Percentiles rank a stretch among this genome's conserved stretches.
Evolutionary conservation across 1,140 invertebrate genomes (phyloP).

Genomic region (Meteorus sp.): DNA sequence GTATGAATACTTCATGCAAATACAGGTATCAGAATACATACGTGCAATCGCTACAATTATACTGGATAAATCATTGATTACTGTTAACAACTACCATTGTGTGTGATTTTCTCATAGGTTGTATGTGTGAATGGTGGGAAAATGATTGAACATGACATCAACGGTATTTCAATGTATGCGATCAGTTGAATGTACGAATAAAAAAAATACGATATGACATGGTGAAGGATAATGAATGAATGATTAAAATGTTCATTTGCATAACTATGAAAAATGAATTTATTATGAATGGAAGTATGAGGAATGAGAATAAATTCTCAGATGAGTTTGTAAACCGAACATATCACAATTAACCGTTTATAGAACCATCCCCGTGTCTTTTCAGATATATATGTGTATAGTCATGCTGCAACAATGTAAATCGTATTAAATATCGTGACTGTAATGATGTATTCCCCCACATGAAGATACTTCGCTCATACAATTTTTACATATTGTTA

Average conservation of each 20-base stretch:
- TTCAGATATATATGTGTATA: conserved; percentile 42
- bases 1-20: not conserved
- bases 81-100: not conserved
- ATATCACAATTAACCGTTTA: not conserved
- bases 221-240: too few relatives aligned
- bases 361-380: conserved; percentile 40
- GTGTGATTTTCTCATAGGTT: not conserved
- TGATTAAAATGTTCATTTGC: too few relatives aligned
- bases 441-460: not conserved
- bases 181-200: not conserved
- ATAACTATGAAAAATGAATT: too few relatives aligned
- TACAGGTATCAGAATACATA: too few relatives aligned
- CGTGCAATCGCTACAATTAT: not conserved
- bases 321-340: too few relatives aligned
- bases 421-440: conserved; percentile 8
- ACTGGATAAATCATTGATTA: not conserved
- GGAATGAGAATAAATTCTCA: too few relatives aligned
- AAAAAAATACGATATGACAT: not conserved
- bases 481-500: conserved; percentile 7
- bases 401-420: conserved; percentile 54
- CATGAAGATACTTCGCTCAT: not conserved
- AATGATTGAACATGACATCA: not conserved
- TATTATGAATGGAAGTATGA: too few relatives aligned
- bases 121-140: not conserved
- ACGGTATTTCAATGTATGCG: not conserved